These are phyloP conservation scores for Meloidogyne floridensis DNA, from an alignment of 1,140 invertebrate species.

Conservation along the genomic window DNA sequence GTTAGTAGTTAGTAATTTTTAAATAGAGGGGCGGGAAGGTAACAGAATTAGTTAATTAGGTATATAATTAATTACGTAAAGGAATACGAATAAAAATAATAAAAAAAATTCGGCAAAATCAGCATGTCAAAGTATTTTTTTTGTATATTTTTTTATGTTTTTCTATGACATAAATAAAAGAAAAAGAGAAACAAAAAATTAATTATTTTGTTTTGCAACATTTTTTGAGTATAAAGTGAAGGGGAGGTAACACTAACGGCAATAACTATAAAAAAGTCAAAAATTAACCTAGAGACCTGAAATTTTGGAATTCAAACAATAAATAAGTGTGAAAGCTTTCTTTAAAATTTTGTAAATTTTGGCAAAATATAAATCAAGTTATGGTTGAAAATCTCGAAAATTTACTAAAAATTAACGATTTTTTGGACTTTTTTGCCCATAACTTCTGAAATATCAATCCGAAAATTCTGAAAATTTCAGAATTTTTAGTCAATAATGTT, in stretches of 20 bases:
- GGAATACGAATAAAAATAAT: no score
- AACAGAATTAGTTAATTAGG: no score
- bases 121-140: no score
- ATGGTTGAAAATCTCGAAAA: not conserved
- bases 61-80: no score
- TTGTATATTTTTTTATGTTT: no score
- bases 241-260: not conserved
- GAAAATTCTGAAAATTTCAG: not conserved
- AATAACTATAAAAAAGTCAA: not conserved
- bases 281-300: not conserved
- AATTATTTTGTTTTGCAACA: not conserved
- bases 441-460: not conserved
- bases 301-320: not conserved
- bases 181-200: not conserved
- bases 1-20: no score
- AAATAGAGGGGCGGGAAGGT: no score
- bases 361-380: not conserved
- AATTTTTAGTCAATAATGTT: not conserved
- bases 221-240: not conserved
- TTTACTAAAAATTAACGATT: not conserved
- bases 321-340: not conserved
- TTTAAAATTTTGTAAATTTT: not conserved
- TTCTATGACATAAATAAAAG: no score
- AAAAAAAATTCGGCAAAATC: no score
- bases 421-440: not conserved